These are phyloP conservation scores for Arrhamphus sclerolepis DNA, from an alignment of 2,797 vertebrate genomes.

Conservation along the genomic window DNA sequence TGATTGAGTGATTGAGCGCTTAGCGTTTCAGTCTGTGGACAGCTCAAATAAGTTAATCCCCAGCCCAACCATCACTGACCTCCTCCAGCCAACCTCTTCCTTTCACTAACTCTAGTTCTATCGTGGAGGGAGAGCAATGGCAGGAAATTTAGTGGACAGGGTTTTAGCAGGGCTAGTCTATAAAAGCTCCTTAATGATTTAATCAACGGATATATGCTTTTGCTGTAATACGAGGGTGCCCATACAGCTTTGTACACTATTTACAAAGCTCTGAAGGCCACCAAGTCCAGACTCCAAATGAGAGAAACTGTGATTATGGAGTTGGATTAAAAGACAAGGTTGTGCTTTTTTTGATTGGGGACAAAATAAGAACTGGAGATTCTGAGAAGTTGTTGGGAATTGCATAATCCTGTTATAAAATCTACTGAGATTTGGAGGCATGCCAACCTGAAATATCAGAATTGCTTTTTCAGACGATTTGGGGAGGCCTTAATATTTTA, in stretches of 20 bases:
- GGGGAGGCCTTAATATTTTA: not conserved
- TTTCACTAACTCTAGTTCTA: constrained; percentile 50
- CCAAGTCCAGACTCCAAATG: constrained; percentile 34
- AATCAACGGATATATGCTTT: constrained; percentile 79
- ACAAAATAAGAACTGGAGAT: constrained; percentile 65
- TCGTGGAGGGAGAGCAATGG: constrained; percentile 25
- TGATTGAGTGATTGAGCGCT: constrained; percentile 80
- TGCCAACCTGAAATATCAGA: constrained; percentile 30
- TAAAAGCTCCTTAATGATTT: constrained; percentile 81
- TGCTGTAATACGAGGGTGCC: constrained; percentile 59
- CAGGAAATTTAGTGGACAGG: constrained; percentile 62
- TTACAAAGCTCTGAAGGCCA: constrained; percentile 36
- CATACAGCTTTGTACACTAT: constrained; percentile 34
- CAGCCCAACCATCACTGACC: constrained; percentile 41
- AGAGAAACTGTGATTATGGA: constrained; percentile 73
- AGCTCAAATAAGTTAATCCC: constrained; percentile 81
- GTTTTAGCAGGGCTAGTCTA: constrained; percentile 63
- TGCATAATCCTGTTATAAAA: constrained; percentile 63
- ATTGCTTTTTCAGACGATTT: constrained; percentile 19
- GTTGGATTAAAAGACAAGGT: constrained; percentile 73
- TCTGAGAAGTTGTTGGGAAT: constrained; percentile 53
- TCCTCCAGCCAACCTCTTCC: constrained; percentile 32
- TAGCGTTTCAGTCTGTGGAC: constrained; percentile 73
- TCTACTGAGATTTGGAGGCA: constrained; percentile 48
- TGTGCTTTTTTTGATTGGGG: constrained; percentile 77